These are phyloP conservation scores for Oncorhynchus kisutch DNA, from an alignment of 2,113 vertebrate species.

Conservation along the genomic window DNA sequence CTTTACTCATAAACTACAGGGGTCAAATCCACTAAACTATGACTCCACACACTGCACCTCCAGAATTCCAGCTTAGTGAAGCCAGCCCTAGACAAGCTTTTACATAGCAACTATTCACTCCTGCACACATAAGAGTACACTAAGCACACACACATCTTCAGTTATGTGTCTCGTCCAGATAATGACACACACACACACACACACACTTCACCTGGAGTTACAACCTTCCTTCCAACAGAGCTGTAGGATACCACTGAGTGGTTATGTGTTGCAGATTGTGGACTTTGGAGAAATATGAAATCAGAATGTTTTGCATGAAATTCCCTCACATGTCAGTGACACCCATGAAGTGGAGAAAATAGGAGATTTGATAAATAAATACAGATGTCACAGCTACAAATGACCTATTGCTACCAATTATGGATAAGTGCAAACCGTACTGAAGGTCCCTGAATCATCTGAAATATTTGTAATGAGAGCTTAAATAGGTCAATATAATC, in stretches of 20 bases:
- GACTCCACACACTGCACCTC: constrained; percentile 30
- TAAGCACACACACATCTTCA: no score
- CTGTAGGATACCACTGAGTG: constrained; percentile 11
- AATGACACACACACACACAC: no score
- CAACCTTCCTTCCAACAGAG: no score
- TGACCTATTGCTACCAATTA: no score
- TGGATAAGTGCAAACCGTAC: no score
- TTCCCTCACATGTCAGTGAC: constrained; percentile 55
- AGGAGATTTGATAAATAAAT: not conserved
- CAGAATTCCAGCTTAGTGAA: constrained; percentile 55
- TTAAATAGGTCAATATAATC: no score
- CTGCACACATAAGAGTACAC: no score
- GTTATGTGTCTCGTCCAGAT: no score
- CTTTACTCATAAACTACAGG: constrained; percentile 2
- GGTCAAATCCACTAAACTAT: constrained; percentile 40
- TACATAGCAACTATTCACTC: constrained; percentile 15
- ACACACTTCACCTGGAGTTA: no score
- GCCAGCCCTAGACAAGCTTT: constrained; percentile 22
- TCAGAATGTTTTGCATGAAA: constrained; percentile 53
- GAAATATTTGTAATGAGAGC: no score
- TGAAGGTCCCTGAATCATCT: no score
- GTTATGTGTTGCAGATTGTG: constrained; percentile 45
- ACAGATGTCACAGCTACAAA: no score
- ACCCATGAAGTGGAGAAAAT: constrained; percentile 49
- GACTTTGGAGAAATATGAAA: constrained; percentile 32